Conservation (phyloP, 2,888 invertebrate species). For the Omphaloscelis lunosa region DNA sequence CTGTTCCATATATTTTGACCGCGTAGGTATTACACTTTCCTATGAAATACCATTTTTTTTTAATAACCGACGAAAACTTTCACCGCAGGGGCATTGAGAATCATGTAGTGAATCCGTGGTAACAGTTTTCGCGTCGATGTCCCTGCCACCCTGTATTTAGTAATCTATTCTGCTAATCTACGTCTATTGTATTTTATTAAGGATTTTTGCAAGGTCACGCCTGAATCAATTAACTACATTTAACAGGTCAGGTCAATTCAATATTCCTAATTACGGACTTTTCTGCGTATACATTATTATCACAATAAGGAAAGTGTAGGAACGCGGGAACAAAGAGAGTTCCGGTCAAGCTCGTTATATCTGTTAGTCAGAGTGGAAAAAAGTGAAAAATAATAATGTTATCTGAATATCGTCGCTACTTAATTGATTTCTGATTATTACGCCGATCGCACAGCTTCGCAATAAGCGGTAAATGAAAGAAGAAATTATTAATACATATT, state of each 20-base stretch:
- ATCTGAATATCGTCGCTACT: constrained; percentile 26
- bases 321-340: constrained; percentile 39
- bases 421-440: constrained; percentile 50
- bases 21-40: too few species aligned
- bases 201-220: too few species aligned
- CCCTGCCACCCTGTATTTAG: too few species aligned
- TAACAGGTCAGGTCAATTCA: constrained; percentile 13
- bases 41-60: too few species aligned
- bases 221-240: not conserved
- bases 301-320: constrained; percentile 22
- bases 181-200: too few species aligned
- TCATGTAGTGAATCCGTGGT: too few species aligned
- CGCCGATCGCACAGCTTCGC: constrained; percentile 3
- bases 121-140: too few species aligned
- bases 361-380: constrained; percentile 37
- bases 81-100: too few species aligned
- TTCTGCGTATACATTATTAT: constrained; percentile 2
- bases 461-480: constrained; percentile 28
- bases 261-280: not conserved
- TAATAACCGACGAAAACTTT: too few species aligned
- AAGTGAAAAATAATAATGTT: constrained; percentile 39
- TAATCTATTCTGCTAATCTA: too few species aligned
- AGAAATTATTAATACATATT: constrained; percentile 23
- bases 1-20: too few species aligned
- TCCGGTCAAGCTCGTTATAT: constrained; percentile 55